Conservation (phyloP, 2,797 vertebrate species). For the Microctenopoma stevenorrisi region DNA sequence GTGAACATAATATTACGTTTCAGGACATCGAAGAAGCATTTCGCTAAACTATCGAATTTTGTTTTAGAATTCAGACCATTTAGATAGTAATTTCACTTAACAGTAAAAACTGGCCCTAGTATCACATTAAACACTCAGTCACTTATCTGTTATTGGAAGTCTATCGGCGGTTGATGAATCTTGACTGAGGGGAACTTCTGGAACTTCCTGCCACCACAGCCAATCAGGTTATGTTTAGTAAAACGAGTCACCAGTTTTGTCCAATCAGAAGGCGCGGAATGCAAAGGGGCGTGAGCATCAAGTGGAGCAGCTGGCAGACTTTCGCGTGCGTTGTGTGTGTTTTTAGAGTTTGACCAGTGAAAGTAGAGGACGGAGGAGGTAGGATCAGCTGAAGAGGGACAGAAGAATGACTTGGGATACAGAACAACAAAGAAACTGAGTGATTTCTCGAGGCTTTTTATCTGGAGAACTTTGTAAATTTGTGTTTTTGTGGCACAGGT, state of each 20-base stretch:
- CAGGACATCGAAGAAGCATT: background rate
- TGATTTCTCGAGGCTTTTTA: slow-evolving; percentile 18
- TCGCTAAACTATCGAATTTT: rapidly evolving
- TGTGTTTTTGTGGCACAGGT: slow-evolving; percentile 56
- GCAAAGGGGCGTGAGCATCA: slow-evolving; percentile 46
- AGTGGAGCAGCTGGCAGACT: slow-evolving; percentile 46
- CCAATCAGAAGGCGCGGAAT: slow-evolving; percentile 64
- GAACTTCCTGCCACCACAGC: slow-evolving; percentile 28
- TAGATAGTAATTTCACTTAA: background rate
- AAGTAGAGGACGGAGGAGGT: background rate
- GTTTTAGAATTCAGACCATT: background rate
- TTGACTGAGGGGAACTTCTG: slow-evolving; percentile 19
- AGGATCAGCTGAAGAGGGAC: slow-evolving; percentile 16
- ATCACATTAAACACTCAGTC: background rate
- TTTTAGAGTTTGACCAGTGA: slow-evolving; percentile 56
- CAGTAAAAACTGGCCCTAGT: background rate
- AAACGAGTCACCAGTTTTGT: rapidly evolving
- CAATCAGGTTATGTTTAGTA: slow-evolving; percentile 55
- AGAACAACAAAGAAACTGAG: background rate
- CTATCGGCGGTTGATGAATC: slow-evolving; percentile 38
- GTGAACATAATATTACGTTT: background rate
- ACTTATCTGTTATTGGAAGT: background rate
- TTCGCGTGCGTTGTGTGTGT: background rate
- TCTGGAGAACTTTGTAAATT: slow-evolving; percentile 8
- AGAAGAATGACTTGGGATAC: slow-evolving; percentile 56